phyloP scores from a whole-genome alignment of 1,140 invertebrate genomes.

The Ips typographus region DNA sequence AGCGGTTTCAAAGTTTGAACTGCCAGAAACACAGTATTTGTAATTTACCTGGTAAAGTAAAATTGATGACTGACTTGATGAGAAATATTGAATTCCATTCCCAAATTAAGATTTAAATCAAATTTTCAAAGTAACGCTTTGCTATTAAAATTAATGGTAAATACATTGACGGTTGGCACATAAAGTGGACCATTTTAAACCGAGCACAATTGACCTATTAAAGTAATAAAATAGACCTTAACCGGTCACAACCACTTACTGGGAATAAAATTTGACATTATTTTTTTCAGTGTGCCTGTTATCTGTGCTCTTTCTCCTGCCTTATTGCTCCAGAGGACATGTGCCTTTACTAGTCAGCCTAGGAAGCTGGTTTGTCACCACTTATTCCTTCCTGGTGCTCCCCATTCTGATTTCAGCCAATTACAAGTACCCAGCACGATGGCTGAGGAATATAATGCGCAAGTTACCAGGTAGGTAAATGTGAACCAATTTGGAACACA shows the following conservation, averaged over 20 bases:
- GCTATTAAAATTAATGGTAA: constrained; percentile 10
- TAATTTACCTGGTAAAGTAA: no score
- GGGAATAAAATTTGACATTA: constrained; percentile 24
- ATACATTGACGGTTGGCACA: constrained; percentile 5
- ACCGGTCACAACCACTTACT: not conserved
- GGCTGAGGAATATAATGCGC: constrained; percentile 46
- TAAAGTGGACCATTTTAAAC: not conserved
- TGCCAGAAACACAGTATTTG: no score
- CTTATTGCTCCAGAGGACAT: constrained; percentile 60
- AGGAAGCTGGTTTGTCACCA: constrained; percentile 60
- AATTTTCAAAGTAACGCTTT: not conserved
- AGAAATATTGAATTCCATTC: no score
- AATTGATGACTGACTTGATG: no score
- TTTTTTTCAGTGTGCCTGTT: constrained; percentile 63
- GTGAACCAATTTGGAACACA: no score
- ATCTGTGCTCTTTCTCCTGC: constrained; percentile 62
- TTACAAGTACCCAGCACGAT: constrained; percentile 63
- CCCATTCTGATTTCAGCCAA: constrained; percentile 66
- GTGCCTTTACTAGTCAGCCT: constrained; percentile 60
- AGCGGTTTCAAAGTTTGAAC: no score
- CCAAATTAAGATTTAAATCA: not conserved
- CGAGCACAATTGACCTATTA: not conserved
- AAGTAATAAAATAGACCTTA: constrained; percentile 5
- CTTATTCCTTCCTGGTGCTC: constrained; percentile 63
- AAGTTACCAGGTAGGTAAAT: constrained; percentile 45